Evolutionary conservation across 1,140 invertebrate species (phyloP), one percentile per base, ranked within the genome.

Genomic region (Papilio xuthus): DNA sequence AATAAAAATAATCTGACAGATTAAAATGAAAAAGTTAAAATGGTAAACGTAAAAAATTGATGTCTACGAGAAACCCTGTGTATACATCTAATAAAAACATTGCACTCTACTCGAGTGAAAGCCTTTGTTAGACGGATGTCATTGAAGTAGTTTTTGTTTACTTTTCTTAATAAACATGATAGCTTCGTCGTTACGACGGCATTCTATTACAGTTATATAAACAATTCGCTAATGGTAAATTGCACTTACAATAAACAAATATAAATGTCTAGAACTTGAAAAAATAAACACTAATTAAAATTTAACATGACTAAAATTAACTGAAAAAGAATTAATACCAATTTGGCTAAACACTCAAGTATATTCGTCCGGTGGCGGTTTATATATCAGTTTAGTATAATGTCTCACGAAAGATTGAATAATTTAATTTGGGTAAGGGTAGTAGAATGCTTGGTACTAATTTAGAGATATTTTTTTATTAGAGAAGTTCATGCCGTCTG

Each of bases 151-250:
- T 15, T 67, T 67, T 67, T 67, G 60, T 67, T 67, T 67, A 67
- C 26, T 67, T 67, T 67, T 67, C 60, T 67, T 67, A 67, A 32
- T 67, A 67, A 67, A 67, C 60, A 7, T 67, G 13, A 67, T 67
- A 67, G 60, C 60, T 67, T 28, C 60, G 60, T 28, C 23, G 60
- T 67, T 67, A 28, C 26, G 60, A 67, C 60, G 60, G 26, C 26
- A 32, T 32, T 32, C 26, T 15, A 67, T 67, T 67, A 67, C 2
- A 4, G 13, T 67, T 67, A 0, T 67, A 67, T 67, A 67, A 18
- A 67, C 60, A 56, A 9, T 67, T 13, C 23, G 26, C 12, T 67
- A 67, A 67, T 67, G 15, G 23, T 15, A 84, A 32, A 6, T 4
- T 37, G 32, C 32, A 37, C 4, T 37, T 37, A 50, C 6, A 50